These are phyloP conservation scores for Anadara kagoshimensis DNA, from an alignment of 1,140 invertebrate genomes.

Conservation along the genomic window DNA sequence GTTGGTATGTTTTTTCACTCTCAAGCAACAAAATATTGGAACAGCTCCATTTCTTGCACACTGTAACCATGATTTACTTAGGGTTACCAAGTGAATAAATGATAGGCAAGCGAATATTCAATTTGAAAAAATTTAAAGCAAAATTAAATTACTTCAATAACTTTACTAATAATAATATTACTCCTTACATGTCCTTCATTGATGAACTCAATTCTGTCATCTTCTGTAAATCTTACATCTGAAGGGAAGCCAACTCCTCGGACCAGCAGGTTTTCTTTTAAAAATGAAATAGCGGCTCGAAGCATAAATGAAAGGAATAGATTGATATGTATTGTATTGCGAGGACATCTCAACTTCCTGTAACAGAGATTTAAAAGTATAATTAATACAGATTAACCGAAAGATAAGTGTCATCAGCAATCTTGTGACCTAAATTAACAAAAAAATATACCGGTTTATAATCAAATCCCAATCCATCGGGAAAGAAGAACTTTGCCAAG, in stretches of 20 bases:
- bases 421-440: not conserved
- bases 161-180: not conserved
- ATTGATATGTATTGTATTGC: constrained; percentile 83
- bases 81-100: too few species aligned
- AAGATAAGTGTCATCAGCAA: not conserved
- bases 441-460: too few species aligned
- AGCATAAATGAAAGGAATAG: constrained; percentile 83
- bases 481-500: too few species aligned
- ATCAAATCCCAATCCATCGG: too few species aligned
- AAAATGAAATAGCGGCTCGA: constrained; percentile 78
- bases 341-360: constrained; percentile 79
- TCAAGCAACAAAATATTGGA: not conserved
- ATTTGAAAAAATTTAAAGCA: too few species aligned
- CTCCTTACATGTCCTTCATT: constrained; percentile 53
- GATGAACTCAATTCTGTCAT: constrained; percentile 50
- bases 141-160: not conserved
- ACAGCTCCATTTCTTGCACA: not conserved
- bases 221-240: constrained; percentile 48
- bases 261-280: constrained; percentile 78
- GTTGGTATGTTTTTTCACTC: not conserved
- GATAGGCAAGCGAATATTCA: too few species aligned
- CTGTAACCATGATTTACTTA: too few species aligned
- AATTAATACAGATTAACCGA: not conserved
- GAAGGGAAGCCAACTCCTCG: constrained; percentile 76
- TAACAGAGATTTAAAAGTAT: constrained; percentile 32